Percentiles rank a stretch among this genome's conserved stretches.
These are phyloP conservation scores for Conops quadrifasciatus DNA, from an alignment of 2,888 invertebrate species.

Conservation along the genomic window DNA sequence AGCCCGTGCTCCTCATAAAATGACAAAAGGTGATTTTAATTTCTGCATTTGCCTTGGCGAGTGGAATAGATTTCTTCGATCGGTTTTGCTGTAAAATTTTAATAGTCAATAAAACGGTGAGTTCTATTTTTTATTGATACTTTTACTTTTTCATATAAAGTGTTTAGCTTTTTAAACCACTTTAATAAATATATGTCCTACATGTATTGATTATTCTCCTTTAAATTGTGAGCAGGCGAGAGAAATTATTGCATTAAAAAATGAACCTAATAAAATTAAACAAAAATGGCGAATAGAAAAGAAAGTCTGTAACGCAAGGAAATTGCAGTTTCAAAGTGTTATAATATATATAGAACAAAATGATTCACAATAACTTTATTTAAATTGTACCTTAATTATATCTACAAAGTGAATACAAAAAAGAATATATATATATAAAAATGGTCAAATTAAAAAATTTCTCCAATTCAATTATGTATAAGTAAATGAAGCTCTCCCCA, in stretches of 20 bases:
- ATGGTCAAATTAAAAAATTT: too few relatives aligned
- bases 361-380: too few relatives aligned
- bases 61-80: slow-evolving; percentile 48
- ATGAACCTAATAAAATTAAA: background rate
- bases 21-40: slow-evolving; percentile 37
- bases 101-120: slow-evolving; percentile 47
- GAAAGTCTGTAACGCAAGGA: background rate
- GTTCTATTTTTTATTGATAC: slow-evolving; percentile 32
- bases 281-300: slow-evolving; percentile 3
- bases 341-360: background rate
- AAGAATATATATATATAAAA: too few relatives aligned
- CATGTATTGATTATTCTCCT: slow-evolving; percentile 6
- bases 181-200: background rate
- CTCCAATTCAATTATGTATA: too few relatives aligned
- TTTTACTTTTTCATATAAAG: slow-evolving; percentile 2
- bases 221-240: slow-evolving; percentile 11
- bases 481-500: too few relatives aligned
- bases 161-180: background rate
- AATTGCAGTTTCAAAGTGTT: background rate
- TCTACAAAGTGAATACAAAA: too few relatives aligned
- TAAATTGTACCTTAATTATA: too few relatives aligned
- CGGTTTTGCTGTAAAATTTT: slow-evolving; percentile 45
- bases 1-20: slow-evolving; percentile 18
- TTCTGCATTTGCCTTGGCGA: slow-evolving; percentile 47
- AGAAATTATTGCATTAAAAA: slow-evolving; percentile 5